phyloP scores from a whole-genome alignment of 2,888 invertebrate species.

The Oxystoma pomonae region DNA sequence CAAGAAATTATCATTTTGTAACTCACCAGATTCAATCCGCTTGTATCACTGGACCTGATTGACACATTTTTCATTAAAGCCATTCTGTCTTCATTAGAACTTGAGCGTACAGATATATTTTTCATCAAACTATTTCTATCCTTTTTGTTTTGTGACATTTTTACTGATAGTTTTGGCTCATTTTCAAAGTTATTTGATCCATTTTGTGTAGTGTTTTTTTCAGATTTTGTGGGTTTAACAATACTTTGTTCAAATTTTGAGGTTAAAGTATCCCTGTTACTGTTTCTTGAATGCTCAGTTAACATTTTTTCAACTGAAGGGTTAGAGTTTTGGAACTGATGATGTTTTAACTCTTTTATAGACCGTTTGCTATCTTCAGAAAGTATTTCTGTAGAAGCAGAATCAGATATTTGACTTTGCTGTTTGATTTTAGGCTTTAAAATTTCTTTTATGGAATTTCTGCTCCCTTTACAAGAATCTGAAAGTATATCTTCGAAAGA shows the following conservation, averaged over 20 bases:
- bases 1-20: no score
- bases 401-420: no score
- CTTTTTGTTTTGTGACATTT: neutral
- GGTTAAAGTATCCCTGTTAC: neutral
- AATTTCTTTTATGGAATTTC: neutral
- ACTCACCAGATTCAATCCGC: conserved; percentile 18
- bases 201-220: neutral
- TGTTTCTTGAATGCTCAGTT: no score
- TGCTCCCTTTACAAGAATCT: neutral
- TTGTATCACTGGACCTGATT: conserved; percentile 12
- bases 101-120: conserved; percentile 10
- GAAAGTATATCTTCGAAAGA: neutral
- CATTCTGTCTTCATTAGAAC: neutral
- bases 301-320: no score
- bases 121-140: neutral
- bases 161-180: conserved; percentile 24
- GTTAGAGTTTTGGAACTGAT: no score
- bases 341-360: no score
- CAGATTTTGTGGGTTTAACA: neutral
- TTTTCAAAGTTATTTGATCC: neutral
- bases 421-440: no score
- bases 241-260: conserved; percentile 8
- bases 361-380: no score
- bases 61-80: neutral
- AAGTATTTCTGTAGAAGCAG: no score